Evolutionary conservation across 2,888 invertebrate species (phyloP).

Genomic region (Rhynchonema sp.): DNA sequence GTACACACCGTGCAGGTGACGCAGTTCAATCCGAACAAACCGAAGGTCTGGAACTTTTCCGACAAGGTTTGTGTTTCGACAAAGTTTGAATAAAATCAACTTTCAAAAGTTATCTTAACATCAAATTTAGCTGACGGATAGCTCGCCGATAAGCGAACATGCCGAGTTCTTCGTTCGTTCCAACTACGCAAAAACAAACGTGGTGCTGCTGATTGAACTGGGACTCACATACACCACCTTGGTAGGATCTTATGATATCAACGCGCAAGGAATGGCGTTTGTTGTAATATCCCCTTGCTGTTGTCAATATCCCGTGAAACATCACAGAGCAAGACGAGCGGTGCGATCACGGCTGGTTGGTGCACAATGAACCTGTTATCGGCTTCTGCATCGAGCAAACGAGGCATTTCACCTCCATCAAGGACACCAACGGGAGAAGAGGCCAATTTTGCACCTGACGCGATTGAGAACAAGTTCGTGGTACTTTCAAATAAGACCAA

Average conservation of each 20-base stretch:
- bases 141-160: neutral
- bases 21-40: neutral
- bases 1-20: neutral
- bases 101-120: neutral
- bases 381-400: too few species aligned
- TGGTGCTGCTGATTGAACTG: constrained; percentile 2
- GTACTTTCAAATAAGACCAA: neutral
- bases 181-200: constrained; percentile 1
- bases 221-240: neutral
- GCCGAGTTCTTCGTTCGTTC: constrained; percentile 3
- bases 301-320: neutral
- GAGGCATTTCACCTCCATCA: neutral
- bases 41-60: neutral
- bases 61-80: neutral
- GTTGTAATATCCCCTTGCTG: too few species aligned
- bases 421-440: neutral
- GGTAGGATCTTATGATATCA: too few species aligned
- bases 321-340: neutral
- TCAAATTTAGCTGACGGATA: neutral
- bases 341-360: neutral
- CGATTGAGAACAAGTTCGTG: neutral
- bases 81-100: neutral
- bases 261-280: too few species aligned
- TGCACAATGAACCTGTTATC: neutral
- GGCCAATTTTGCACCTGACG: neutral